Evolutionary conservation across 2,888 invertebrate genomes (phyloP).

Genomic region (Caenorhabditis plicata): DNA sequence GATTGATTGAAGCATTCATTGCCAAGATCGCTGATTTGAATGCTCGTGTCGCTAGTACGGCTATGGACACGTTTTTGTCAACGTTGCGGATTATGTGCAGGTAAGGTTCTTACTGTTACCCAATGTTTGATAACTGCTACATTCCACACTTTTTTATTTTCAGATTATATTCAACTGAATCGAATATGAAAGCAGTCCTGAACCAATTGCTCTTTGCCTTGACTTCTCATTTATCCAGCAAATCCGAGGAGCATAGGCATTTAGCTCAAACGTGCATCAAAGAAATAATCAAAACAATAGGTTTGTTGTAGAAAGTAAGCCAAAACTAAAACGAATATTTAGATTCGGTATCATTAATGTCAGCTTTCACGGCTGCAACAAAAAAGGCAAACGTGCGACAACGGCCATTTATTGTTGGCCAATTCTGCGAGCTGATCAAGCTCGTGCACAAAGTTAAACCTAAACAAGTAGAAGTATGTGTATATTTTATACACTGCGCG

Average conservation of each 20-base stretch:
- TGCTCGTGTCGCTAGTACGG: constrained; percentile 40
- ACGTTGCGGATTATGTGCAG: constrained; percentile 40
- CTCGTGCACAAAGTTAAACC: constrained; percentile 33
- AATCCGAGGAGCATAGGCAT: constrained; percentile 48
- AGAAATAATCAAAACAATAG: constrained; percentile 37
- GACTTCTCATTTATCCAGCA: constrained; percentile 42
- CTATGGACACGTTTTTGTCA: constrained; percentile 40
- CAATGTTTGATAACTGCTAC: background rate
- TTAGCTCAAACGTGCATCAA: constrained; percentile 34
- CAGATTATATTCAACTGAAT: constrained; percentile 45
- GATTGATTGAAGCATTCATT: constrained; percentile 46
- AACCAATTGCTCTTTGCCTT: constrained; percentile 41
- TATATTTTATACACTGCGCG: no score
- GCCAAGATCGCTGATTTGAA: constrained; percentile 44
- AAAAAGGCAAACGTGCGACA: constrained; percentile 48
- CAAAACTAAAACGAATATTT: background rate
- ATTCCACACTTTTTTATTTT: background rate
- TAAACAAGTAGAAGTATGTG: constrained; percentile 50
- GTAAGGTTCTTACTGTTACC: constrained; percentile 1
- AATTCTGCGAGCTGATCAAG: constrained; percentile 37
- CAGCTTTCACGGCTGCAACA: constrained; percentile 42
- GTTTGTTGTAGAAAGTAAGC: constrained; percentile 2
- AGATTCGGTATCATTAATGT: constrained; percentile 36
- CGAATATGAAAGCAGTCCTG: constrained; percentile 42
- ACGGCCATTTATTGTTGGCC: constrained; percentile 31